Base-by-base conservation (phyloP, 2,888 invertebrate genomes). In the Melieria omissa region DNA sequence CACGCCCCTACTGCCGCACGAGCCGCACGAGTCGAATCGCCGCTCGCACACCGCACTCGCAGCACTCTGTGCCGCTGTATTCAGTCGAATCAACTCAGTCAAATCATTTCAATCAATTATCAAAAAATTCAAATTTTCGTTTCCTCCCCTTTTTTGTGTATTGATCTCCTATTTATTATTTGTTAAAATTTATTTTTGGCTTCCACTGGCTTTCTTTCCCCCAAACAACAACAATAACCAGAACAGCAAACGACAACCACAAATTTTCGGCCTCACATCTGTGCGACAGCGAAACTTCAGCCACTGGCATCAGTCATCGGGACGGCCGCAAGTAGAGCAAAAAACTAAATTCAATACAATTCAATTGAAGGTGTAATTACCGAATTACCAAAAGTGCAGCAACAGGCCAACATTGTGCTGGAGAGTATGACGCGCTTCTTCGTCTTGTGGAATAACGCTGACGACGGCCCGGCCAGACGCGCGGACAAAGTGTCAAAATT, bases 401-500 rank as follows among this genome's bases (percentile, higher is more conserved):
- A 9, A 16, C 16, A 63, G 7, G 45, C 16, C 14, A 63, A 62
- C 55, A 55, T 29, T 29, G 29, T 29, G 29, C 29, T 29, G 29
- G 29, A 29, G 52, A 72, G 12, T 41, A 77, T 77, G 77, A 16
- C 67, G 7, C 74, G 66, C 14, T 71, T 74, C 54, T 73, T 72
- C 47, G 55, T 45, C 5, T 42, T 72, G n/a, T 77, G 75, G 75
- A 67, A 68, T 7, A 72, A 58, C 8, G 14, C 63, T 4, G 46
- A 70, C n/a, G 49, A 68, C 47, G 61, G 61, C 44, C 5, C 63
- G 44, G 8, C 49, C 3, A 71, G 64, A 46, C 57, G 64, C 0
- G n/a, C 65, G 29, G 75, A 74, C 60, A 66, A 69, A 12, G 69
- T 73, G n/a, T 72, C 78, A n/a, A 73, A 75, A 57, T 67, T 74